Evolutionary conservation across 2,888 invertebrate species (phyloP).

Genomic region (Pycnomerus fuliginosus): DNA sequence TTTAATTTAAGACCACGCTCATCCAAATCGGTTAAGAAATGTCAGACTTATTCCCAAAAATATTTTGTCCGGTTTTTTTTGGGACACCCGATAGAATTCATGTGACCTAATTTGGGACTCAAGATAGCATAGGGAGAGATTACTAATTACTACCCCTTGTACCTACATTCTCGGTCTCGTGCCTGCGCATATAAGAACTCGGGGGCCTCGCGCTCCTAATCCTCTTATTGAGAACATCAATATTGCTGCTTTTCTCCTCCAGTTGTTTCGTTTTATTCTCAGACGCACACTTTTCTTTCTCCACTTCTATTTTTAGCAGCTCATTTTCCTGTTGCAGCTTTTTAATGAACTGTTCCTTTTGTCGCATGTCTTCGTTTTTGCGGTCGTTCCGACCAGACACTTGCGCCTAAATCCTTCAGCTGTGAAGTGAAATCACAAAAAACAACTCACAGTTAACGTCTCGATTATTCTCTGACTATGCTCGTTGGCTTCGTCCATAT

Average conservation of each 20-base stretch:
- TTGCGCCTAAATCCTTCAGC: too few species aligned
- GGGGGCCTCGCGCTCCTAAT: slow-evolving; percentile 31
- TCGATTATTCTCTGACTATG: slow-evolving; percentile 65
- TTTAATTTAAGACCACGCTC: too few species aligned
- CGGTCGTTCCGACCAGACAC: slow-evolving; percentile 56
- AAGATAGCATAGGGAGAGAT: too few species aligned
- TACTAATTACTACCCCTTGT: too few species aligned
- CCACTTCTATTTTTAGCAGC: slow-evolving; percentile 42
- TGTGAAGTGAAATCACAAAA: slow-evolving; percentile 4
- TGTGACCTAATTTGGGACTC: too few species aligned
- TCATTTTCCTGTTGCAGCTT: slow-evolving; percentile 50
- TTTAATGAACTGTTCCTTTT: slow-evolving; percentile 55
- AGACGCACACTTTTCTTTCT: slow-evolving; percentile 56
- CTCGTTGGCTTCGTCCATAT: slow-evolving; percentile 63
- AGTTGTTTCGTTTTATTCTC: slow-evolving; percentile 56
- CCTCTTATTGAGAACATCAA: slow-evolving; percentile 55
- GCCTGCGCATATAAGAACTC: slow-evolving; percentile 22
- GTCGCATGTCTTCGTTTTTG: slow-evolving; percentile 54
- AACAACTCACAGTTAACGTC: slow-evolving; percentile 58
- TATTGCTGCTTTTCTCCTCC: slow-evolving; percentile 54
- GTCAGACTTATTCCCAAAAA: too few species aligned
- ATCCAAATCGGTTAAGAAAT: too few species aligned
- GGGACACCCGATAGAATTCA: too few species aligned
- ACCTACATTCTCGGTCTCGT: too few species aligned
- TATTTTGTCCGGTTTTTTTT: too few species aligned